Conservation (phyloP, 2,797 vertebrate genomes). For the Acanthurus leucopareius region DNA sequence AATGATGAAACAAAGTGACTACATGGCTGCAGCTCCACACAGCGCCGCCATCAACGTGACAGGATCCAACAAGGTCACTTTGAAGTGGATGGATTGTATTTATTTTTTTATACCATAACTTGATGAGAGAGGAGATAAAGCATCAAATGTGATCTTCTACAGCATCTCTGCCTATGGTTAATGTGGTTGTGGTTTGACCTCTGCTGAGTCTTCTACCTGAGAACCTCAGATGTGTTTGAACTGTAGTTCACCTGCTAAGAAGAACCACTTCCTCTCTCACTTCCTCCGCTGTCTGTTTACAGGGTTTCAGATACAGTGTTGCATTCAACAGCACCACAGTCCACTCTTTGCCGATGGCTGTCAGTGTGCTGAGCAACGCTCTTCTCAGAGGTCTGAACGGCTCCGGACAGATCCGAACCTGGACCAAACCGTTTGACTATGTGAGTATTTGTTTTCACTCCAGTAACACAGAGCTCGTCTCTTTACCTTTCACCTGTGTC, state of each 20-base stretch:
- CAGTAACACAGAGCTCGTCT: background rate
- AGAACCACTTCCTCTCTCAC: background rate
- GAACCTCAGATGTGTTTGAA: conserved; percentile 10
- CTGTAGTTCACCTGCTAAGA: background rate
- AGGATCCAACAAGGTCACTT: conserved; percentile 83
- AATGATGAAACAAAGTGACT: conserved; percentile 81
- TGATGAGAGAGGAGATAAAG: background rate
- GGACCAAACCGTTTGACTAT: conserved; percentile 87
- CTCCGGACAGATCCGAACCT: conserved; percentile 85
- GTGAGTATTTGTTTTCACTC: conserved; percentile 80
- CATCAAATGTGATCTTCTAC: background rate
- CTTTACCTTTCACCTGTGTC: background rate
- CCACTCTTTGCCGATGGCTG: conserved; percentile 91
- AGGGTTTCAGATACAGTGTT: conserved; percentile 89
- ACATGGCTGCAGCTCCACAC: conserved; percentile 86
- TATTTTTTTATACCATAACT: background rate
- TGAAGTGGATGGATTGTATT: background rate
- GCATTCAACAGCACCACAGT: conserved; percentile 90
- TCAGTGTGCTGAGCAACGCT: conserved; percentile 92
- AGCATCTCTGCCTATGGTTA: background rate
- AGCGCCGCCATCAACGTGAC: conserved; percentile 90
- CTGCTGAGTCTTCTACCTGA: conserved; percentile 1
- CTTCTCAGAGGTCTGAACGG: conserved; percentile 88
- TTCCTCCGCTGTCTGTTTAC: background rate
- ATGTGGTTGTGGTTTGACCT: background rate